These are phyloP conservation scores for Sebastes variabilis DNA, from an alignment of 2,797 vertebrate species.

Conservation along the genomic window DNA sequence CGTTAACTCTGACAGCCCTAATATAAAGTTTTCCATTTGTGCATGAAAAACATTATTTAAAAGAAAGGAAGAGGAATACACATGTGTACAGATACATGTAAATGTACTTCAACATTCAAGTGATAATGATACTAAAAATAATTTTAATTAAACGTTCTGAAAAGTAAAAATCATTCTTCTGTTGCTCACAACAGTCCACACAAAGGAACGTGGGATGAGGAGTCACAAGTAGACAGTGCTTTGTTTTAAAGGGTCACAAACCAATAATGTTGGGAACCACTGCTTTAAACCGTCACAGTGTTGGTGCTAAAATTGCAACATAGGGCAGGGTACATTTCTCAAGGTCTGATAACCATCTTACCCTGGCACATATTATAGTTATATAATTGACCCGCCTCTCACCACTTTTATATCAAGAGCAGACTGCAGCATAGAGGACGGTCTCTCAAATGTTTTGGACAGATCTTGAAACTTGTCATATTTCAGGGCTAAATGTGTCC, in stretches of 20 bases:
- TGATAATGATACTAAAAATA: neutral
- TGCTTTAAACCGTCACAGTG: neutral
- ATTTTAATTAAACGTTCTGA: neutral
- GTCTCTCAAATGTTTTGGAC: neutral
- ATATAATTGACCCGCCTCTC: constrained; percentile 2
- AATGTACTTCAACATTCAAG: too few species aligned
- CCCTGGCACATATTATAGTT: neutral
- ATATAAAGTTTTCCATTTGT: too few species aligned
- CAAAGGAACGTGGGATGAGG: neutral
- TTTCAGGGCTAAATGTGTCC: neutral
- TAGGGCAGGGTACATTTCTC: neutral
- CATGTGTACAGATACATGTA: too few species aligned
- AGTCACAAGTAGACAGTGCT: neutral
- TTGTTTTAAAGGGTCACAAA: neutral
- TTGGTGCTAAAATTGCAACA: constrained; percentile 5
- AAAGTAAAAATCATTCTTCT: neutral
- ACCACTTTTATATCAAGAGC: neutral
- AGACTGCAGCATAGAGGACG: neutral
- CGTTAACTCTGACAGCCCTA: too few species aligned
- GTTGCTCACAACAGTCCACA: neutral
- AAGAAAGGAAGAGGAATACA: too few species aligned
- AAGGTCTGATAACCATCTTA: neutral
- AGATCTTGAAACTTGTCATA: neutral
- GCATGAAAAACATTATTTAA: too few species aligned
- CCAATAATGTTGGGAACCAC: neutral